Evolutionary conservation across 2,888 invertebrate species (phyloP).

Genomic region (Eurytoma adleriae): DNA sequence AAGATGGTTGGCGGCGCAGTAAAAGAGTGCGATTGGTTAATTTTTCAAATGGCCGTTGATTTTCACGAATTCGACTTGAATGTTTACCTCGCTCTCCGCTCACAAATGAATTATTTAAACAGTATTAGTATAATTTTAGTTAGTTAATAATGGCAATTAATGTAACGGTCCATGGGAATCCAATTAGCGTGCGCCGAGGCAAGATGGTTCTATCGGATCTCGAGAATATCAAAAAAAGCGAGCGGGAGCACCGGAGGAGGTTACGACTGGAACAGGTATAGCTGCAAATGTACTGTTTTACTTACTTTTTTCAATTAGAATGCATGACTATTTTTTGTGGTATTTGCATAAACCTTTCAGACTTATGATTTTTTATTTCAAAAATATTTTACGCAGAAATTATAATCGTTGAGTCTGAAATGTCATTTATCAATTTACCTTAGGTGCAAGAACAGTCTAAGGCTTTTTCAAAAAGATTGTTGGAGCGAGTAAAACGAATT

Average conservation of each 20-base stretch:
- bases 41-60: constrained; percentile 46
- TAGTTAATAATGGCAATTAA: constrained; percentile 79
- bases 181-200: constrained; percentile 76
- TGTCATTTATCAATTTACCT: constrained; percentile 4
- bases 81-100: constrained; percentile 38
- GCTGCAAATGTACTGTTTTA: constrained; percentile 36
- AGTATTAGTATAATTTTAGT: constrained; percentile 8
- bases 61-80: constrained; percentile 50
- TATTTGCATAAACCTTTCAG: background rate
- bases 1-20: constrained; percentile 10
- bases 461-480: constrained; percentile 78
- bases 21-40: constrained; percentile 27
- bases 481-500: constrained; percentile 78
- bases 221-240: constrained; percentile 78
- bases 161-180: constrained; percentile 79
- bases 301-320: background rate
- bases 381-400: constrained; percentile 2
- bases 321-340: no score
- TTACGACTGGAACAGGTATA: constrained; percentile 81
- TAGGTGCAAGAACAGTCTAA: constrained; percentile 82
- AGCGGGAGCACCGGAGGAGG: constrained; percentile 79
- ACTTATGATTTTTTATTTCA: constrained; percentile 28
- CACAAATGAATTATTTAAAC: constrained; percentile 35
- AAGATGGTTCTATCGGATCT: constrained; percentile 78
- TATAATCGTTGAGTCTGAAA: background rate